A percentile compares a stretch with the other conserved stretches of the same genome.
These are phyloP conservation scores for Odontophorus gujanensis DNA, from an alignment of 2,113 vertebrate genomes.

Conservation along the genomic window DNA sequence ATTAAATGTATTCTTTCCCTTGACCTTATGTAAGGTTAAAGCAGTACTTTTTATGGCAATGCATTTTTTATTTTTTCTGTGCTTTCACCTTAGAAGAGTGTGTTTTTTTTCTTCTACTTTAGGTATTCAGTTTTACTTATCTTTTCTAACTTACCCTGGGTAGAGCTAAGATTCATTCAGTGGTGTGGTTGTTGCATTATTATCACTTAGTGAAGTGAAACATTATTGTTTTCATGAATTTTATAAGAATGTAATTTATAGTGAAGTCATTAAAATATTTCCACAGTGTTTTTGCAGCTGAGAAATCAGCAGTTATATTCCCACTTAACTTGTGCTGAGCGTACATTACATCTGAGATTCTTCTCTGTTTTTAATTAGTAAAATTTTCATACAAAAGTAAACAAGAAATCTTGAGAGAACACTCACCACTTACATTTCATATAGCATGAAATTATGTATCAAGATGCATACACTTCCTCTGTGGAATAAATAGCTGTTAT, in stretches of 20 bases:
- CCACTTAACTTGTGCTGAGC: not conserved
- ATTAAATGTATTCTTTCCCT: not conserved
- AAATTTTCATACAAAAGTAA: constrained; percentile 13
- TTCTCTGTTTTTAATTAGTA: constrained; percentile 2
- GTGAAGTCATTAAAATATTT: not conserved
- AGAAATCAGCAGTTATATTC: not conserved
- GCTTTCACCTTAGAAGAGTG: not conserved
- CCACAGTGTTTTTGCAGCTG: not conserved
- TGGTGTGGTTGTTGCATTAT: not conserved
- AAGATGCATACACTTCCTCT: not conserved
- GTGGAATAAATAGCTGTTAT: constrained; percentile 6
- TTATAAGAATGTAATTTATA: not conserved
- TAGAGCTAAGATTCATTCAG: not conserved
- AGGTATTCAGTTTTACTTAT: not conserved
- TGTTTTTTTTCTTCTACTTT: not conserved
- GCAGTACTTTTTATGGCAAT: not conserved
- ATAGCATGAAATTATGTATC: not conserved
- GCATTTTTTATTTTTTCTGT: not conserved
- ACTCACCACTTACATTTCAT: not conserved
- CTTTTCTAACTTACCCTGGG: not conserved
- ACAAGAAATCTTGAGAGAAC: constrained; percentile 24
- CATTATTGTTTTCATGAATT: not conserved
- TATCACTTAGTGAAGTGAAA: not conserved
- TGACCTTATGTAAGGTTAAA: not conserved
- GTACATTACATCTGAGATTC: not conserved